Evolutionary conservation across 2,888 invertebrate species (phyloP), one percentile per base, ranked within the genome.

Genomic region (Calliopum simillimum): DNA sequence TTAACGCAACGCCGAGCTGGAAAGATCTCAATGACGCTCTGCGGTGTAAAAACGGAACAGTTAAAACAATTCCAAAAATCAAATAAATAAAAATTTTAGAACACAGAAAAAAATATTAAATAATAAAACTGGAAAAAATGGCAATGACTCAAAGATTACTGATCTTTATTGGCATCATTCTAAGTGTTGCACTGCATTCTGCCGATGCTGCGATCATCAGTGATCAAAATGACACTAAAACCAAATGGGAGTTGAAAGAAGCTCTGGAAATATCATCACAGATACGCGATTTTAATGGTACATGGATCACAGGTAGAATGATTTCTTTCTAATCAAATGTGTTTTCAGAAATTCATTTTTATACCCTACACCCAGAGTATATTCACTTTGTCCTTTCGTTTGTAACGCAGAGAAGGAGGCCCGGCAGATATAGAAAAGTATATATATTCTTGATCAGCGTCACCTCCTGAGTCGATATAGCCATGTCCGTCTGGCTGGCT

Each of bases 271-370:
- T 80, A 2, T 73, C 77, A 16, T 58, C 75, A 1, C 75, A 76
- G n/a, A 74, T 83, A 8, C 87, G 87, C 43, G 82, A 87, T 25
- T 87, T 90, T 70, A 86, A 88, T 69, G 89, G 89, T 71, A 87
- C 89, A 74, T 91, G 91, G 91, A 87, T 90, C 71, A 88, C 91
- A 86, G 91, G 91, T 91, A 83, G n/a, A n/a, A n/a, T n/a, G n/a
- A n/a, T n/a, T n/a, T n/a, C n/a, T n/a, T n/a, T n/a, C n/a, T n/a
- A n/a, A n/a, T n/a, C n/a, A n/a, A n/a, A n/a, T n/a, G n/a, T n/a
- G n/a, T n/a, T n/a, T n/a, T n/a, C n/a, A n/a, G n/a, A n/a, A n/a
- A n/a, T n/a, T n/a, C n/a, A n/a, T n/a, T n/a, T n/a, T n/a, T n/a
- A n/a, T n/a, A n/a, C n/a, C n/a, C n/a, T n/a, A n/a, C n/a, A n/a